phyloP scores from a whole-genome alignment of 2,888 invertebrate genomes.

The Atethmia centrago region DNA sequence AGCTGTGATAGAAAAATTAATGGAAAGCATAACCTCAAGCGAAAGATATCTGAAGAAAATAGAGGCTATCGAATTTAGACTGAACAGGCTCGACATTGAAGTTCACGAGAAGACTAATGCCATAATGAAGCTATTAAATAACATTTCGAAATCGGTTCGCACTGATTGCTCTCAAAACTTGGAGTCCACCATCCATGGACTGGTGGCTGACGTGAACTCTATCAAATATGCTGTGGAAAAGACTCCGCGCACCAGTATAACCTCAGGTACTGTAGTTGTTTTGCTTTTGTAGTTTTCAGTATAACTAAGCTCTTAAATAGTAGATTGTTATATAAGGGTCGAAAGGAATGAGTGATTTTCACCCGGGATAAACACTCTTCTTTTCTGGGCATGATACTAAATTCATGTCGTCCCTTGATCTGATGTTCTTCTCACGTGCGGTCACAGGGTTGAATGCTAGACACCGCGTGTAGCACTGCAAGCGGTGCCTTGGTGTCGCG shows the following conservation, averaged over 20 bases:
- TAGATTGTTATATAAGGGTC: too few relatives aligned
- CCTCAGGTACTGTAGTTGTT: constrained; percentile 43
- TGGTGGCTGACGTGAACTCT: constrained; percentile 75
- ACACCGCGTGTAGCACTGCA: too few relatives aligned
- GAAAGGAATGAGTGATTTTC: too few relatives aligned
- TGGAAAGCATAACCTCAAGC: constrained; percentile 85
- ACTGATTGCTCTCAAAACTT: constrained; percentile 72
- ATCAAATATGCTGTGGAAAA: constrained; percentile 78
- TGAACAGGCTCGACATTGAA: constrained; percentile 86
- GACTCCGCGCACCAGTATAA: constrained; percentile 43
- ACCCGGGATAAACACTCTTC: too few relatives aligned
- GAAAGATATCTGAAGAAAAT: constrained; percentile 87
- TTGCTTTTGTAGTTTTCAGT: too few relatives aligned
- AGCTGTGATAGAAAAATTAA: constrained; percentile 81
- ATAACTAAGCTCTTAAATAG: too few relatives aligned
- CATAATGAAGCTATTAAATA: constrained; percentile 80
- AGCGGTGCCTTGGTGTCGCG: too few relatives aligned
- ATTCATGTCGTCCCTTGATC: too few relatives aligned
- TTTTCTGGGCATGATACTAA: too few relatives aligned
- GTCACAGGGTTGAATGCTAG: too few relatives aligned
- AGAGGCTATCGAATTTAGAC: constrained; percentile 85
- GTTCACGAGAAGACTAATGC: constrained; percentile 85
- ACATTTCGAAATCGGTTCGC: constrained; percentile 72
- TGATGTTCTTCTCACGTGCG: too few relatives aligned
- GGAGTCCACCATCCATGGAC: constrained; percentile 70